These are phyloP conservation scores for Sebastes hopkinsi DNA, from an alignment of 2,797 vertebrate species.

Conservation along the genomic window DNA sequence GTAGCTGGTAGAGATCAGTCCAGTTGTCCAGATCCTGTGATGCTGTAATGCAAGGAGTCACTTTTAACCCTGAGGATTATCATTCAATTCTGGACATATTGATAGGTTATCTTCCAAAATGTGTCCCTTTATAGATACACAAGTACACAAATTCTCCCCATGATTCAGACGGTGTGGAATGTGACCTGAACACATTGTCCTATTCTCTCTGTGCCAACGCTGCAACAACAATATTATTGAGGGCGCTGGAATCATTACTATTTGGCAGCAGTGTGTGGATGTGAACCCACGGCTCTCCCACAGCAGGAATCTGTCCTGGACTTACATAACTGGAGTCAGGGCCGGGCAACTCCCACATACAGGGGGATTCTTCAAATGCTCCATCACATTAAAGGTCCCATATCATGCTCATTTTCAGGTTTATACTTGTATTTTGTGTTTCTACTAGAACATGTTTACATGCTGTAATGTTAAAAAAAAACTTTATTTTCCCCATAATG, in stretches of 20 bases:
- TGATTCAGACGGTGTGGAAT: conserved; percentile 13
- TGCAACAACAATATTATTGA: background rate
- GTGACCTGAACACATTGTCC: background rate
- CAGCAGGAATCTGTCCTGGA: background rate
- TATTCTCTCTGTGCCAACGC: background rate
- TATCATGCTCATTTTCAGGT: no score
- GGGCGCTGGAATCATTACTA: background rate
- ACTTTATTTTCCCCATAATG: no score
- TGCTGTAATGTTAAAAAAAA: no score
- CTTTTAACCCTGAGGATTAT: background rate
- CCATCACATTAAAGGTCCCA: background rate
- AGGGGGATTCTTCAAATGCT: background rate
- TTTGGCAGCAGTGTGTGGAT: background rate
- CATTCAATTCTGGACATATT: background rate
- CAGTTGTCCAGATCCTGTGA: background rate
- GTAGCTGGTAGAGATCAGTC: background rate
- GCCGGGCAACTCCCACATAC: background rate
- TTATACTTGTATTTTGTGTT: no score
- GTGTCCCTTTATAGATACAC: background rate
- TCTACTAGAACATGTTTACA: no score
- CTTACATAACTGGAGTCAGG: background rate
- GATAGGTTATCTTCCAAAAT: background rate
- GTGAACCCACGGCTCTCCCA: background rate
- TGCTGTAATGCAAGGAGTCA: conserved; percentile 6
- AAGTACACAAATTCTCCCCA: background rate